Evolutionary conservation across 2,113 vertebrate species (phyloP), one percentile per base, ranked within the genome.

Genomic region (Podiceps cristatus): DNA sequence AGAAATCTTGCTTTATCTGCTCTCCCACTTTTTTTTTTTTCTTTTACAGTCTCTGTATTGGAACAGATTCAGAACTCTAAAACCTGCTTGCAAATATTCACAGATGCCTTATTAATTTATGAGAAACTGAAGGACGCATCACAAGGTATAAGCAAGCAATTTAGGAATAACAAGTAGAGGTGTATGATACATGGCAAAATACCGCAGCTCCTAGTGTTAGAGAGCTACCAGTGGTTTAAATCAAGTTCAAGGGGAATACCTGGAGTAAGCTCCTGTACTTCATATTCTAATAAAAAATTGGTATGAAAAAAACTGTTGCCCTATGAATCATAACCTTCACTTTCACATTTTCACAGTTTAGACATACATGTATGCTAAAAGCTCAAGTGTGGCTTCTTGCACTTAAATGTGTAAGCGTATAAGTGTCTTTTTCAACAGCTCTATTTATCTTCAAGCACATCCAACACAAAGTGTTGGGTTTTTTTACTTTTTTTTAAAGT

Each of bases 51-150:
- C 37, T 91, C 85, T 82, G 33, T 88, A 96, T 90, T 96, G 92
- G 95, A 97, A 95, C 74, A 91, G 96, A 96, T 85, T 93, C 90
- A 94, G 87, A 92, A 95, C 97, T 96, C 95, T 95, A 86, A 96
- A 95, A 93, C 47, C 53, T 83, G 86, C 79, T 86, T 85, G 88
- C 93, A 98, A 98, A 97, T 97, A 98, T 97, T 96, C 98, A 96
- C 71, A 94, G 90, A 76, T 63, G 82, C 90, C 95, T 97, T 98
- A 98, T 98, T 98, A 98, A 98, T 98, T 98, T 98, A 98, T 98
- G 97, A 97, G 97, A 96, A 97, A 96, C 93, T 71, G 97, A 97
- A 97, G 96, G 95, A 82, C 77, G 95, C 95, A 97, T 98, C 97
- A 95, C 75, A 78, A 96, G 96, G 97, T 86, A 97, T 98, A 98